phyloP scores from a whole-genome alignment of 2,797 vertebrate species.

The Gallirallus australis region DNA sequence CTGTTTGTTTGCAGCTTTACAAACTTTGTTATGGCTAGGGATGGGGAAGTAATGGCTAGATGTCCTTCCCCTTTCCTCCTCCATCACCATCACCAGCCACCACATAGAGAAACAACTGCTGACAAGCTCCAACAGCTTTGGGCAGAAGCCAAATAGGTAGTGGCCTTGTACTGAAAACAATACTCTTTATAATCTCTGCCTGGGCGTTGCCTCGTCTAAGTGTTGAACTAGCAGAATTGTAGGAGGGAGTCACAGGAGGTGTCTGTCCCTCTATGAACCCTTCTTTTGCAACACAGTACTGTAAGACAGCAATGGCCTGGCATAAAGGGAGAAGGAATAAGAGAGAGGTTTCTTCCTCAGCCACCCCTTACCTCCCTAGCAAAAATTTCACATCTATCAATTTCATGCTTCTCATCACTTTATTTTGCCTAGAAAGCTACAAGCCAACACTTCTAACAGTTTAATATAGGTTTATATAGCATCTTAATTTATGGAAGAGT shows the following conservation, averaged over 20 bases:
- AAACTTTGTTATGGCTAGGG: not conserved
- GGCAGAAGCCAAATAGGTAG: not conserved
- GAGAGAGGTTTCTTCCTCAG: fast-evolving
- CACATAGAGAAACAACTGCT: not conserved
- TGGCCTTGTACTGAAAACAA: not conserved
- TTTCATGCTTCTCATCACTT: not conserved
- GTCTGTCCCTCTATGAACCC: not conserved
- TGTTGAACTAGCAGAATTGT: not conserved
- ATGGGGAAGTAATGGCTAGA: not conserved
- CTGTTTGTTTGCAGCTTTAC: not conserved
- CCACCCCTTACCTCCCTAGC: fast-evolving
- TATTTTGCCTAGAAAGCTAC: not conserved
- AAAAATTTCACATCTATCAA: not conserved
- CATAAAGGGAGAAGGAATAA: not conserved
- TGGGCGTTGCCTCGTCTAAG: not conserved
- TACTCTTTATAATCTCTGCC: not conserved
- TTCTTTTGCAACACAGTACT: not conserved
- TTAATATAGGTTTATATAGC: not conserved
- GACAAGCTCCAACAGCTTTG: not conserved
- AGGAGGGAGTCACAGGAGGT: not conserved
- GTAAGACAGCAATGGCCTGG: not conserved
- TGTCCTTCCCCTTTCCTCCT: not conserved
- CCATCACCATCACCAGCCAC: not conserved
- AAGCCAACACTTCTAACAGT: not conserved
- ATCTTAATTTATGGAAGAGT: not conserved